phyloP scores from a whole-genome alignment of 1,140 invertebrate species.

The Frieseomelitta varia region DNA sequence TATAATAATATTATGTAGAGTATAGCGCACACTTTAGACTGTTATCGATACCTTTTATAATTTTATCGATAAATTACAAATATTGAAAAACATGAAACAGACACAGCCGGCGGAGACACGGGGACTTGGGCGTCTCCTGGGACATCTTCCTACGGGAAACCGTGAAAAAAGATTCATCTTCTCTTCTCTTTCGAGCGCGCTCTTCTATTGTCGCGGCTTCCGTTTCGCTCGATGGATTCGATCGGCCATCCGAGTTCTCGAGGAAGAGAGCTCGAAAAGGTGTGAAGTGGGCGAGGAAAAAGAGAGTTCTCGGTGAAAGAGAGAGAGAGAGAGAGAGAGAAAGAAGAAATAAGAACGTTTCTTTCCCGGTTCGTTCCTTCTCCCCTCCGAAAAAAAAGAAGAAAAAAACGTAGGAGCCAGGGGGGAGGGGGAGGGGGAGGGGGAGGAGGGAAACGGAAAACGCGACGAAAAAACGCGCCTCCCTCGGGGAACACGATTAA shows the following conservation, averaged over 20 bases:
- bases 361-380: background rate
- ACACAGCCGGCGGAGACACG: constrained; percentile 75
- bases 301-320: background rate
- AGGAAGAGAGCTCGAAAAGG: constrained; percentile 1
- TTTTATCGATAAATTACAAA: constrained; percentile 83
- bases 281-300: background rate
- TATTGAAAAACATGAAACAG: constrained; percentile 83
- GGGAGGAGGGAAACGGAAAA: constrained; percentile 37
- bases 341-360: background rate
- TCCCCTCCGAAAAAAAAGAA: background rate
- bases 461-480: constrained; percentile 23
- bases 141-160: constrained; percentile 55
- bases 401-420: background rate
- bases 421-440: no score
- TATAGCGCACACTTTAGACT: constrained; percentile 82
- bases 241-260: constrained; percentile 14
- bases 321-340: background rate
- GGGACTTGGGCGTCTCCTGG: constrained; percentile 63
- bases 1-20: constrained; percentile 82
- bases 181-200: constrained; percentile 31
- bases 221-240: constrained; percentile 14
- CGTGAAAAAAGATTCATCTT: constrained; percentile 54
- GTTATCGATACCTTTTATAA: constrained; percentile 82
- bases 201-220: constrained; percentile 43
- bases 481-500: constrained; percentile 37